Evolutionary conservation across 2,888 invertebrate species (phyloP), one percentile per base, ranked within the genome.

Genomic region (Caenorhabditis imperialis): DNA sequence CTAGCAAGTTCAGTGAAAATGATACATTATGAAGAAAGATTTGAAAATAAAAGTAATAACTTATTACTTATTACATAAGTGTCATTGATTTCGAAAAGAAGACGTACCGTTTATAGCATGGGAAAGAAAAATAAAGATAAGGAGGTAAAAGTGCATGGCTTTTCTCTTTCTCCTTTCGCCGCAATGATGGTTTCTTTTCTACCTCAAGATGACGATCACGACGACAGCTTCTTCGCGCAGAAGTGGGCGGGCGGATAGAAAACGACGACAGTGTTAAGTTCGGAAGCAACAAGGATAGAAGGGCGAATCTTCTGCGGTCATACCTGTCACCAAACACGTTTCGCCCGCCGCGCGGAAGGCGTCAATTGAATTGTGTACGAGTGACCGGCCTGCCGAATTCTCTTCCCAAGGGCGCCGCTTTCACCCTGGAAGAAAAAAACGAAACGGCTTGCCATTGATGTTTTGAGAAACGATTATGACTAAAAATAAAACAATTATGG

Each of bases 311-410:
- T 57, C 57, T 65, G 65, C 47, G 65, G 65, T 65, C 65, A 65
- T 65, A 65, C 65, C 65, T 65, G 65, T 65, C 65, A 65, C 37
- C 65, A 65, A 65, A 65, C 65, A 65, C 65, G 65, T 65, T 65
- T 65, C 18, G 37, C 37, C 18, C 38, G 40, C 38, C 50, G 55
- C 55, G 42, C 50, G 42, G 65, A 65, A 65, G 65, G 65, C 65
- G 65, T 57, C 65, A 57, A 54, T 50, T 44, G 38, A 50, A 65
- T 65, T 65, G 65, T 55, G 25, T 65, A 55, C 54, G 54, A 63
- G 63, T 65, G 57, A 57, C 55, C 65, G 57, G 65, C 55, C 62
- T 48, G 62, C 62, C 42, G 62, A 44, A 40, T 57, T 55, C 51
- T 20, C 50, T 50, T 51, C 45, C 20, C 35, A 23, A 53, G 45